Base-by-base conservation (phyloP, 2,797 vertebrate genomes). In the Poecilia velifera region DNA sequence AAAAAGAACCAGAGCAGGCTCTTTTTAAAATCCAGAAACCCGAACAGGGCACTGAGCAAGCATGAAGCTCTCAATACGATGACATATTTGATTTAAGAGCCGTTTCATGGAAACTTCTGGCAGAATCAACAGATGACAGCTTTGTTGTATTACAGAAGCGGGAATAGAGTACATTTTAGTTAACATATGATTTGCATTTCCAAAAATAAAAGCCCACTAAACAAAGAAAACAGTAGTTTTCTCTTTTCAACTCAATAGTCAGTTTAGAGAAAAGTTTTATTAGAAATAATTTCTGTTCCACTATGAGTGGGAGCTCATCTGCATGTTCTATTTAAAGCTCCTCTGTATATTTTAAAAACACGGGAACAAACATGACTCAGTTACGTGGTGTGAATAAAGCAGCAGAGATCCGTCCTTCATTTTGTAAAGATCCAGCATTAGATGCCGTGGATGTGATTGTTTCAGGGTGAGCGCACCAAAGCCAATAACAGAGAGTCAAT, bases 131-230 rank as follows among this genome's bases (percentile, higher is more conserved):
- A 74, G 22, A 28, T 46, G 0, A 57, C 20, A 36, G 34, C n/a
- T 45, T 45, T 72, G 18, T 4, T 46, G 39, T 20, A 59, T 25
- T 34, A 55, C 13, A 47, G 41, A 5, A 72, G 28, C 18, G 76
- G 2, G 79, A 72, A n/a, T 8, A 1, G 68, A 28, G 2, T 6
- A 3, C 4, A 36, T 72, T 76, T 66, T 41, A 36, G 41, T 55
- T 51, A 28, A 71, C 6, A 36, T n/a, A 28, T 43, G 7, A 73
- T 74, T 55, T 81, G 62, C 31, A 76, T 49, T 28, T 74, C 70
- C 45, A 68, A 39, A 45, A 45, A 45, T 22, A 70, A 43, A 70
- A 43, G n/a, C 16, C 31, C n/a, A 70, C 39, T 13, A 70, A n/a
- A 43, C n/a, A 28, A 71, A 14, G 9, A 7, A 71, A 71, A 66